phyloP scores from a whole-genome alignment of 2,797 vertebrate genomes.

The Peromyscus melanophrys region DNA sequence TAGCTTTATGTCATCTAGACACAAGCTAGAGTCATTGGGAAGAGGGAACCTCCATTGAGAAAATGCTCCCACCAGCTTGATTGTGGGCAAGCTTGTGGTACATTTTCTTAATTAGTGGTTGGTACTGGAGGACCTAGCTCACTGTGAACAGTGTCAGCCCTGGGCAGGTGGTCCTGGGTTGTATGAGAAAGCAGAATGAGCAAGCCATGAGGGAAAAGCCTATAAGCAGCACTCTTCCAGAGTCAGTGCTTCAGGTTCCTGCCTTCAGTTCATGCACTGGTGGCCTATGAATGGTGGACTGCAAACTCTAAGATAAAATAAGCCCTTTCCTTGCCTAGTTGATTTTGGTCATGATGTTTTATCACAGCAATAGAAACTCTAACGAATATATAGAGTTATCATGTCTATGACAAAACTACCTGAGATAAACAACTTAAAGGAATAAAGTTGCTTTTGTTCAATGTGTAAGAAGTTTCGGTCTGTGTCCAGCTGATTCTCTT shows the following conservation, averaged over 20 bases:
- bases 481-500: background rate
- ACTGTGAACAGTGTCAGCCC: background rate
- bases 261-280: background rate
- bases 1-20: background rate
- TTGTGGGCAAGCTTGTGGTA: background rate
- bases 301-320: background rate
- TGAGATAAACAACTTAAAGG: background rate
- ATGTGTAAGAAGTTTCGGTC: background rate
- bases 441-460: background rate
- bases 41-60: too few species aligned
- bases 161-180: background rate
- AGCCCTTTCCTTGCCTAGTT: background rate
- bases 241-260: background rate
- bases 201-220: background rate
- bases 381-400: background rate
- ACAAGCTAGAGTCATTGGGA: background rate
- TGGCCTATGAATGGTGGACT: background rate
- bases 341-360: background rate
- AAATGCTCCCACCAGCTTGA: too few species aligned
- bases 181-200: background rate
- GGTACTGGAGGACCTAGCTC: background rate
- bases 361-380: background rate
- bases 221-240: too few species aligned
- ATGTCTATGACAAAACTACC: background rate
- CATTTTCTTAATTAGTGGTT: background rate